phyloP scores from a whole-genome alignment of 2,113 vertebrate genomes.

The Seriola dumerili region DNA sequence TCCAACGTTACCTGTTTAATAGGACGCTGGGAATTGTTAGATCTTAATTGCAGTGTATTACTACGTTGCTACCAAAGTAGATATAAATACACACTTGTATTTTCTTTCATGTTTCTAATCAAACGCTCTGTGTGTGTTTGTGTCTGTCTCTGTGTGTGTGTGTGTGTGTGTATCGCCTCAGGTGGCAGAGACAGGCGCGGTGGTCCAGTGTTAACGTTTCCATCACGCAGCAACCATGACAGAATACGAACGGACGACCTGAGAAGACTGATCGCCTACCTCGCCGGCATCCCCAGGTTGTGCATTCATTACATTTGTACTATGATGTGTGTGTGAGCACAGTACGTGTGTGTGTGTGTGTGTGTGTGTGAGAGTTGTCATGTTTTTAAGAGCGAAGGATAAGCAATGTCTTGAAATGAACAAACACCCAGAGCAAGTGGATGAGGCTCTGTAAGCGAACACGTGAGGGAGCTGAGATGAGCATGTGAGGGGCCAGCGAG shows the following conservation, averaged over 20 bases:
- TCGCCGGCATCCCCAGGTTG: conserved; percentile 97
- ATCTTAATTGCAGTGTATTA: not conserved
- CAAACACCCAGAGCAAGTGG: conserved; percentile 27
- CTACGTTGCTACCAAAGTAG: too few species aligned
- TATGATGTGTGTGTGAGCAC: not conserved
- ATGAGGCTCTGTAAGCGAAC: conserved; percentile 23
- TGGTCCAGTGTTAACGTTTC: conserved; percentile 97
- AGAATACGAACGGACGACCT: conserved; percentile 99
- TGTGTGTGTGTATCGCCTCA: conserved; percentile 68
- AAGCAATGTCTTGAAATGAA: not conserved
- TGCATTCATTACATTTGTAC: conserved; percentile 12
- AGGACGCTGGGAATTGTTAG: not conserved
- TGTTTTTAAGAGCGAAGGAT: not conserved
- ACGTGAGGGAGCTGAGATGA: conserved; percentile 58
- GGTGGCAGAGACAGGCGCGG: conserved; percentile 98
- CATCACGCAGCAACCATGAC: conserved; percentile 98
- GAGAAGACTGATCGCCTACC: conserved; percentile 95
- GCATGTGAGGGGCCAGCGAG: conserved; percentile 59
- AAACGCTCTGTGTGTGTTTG: not conserved
- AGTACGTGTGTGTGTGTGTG: conserved; percentile 8
- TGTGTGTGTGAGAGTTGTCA: not conserved
- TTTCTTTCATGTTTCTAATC: conserved; percentile 11
- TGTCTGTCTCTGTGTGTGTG: not conserved
- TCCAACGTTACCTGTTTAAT: not conserved
- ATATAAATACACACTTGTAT: not conserved